A percentile compares a stretch with the other conserved stretches of the same genome.
Conservation (phyloP, 2,113 vertebrate species). For the Trachemys scripta region DNA sequence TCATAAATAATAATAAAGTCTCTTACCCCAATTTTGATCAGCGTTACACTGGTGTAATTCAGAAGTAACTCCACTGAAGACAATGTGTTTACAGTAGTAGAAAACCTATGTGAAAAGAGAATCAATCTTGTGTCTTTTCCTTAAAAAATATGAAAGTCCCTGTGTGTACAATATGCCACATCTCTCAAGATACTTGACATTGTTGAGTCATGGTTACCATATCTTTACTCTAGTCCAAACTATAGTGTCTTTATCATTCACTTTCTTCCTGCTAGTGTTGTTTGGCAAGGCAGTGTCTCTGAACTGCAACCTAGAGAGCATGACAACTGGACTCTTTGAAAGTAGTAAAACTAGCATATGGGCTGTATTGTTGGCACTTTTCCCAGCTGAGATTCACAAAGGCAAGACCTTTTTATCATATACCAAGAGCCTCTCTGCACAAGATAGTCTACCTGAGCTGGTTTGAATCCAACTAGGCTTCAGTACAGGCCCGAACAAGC, state of each 20-base stretch:
- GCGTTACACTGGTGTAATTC: not conserved
- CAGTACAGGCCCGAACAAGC: not conserved
- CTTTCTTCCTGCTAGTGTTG: not conserved
- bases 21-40: not conserved
- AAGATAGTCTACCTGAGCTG: not conserved
- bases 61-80: not conserved
- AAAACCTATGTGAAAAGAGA: not conserved
- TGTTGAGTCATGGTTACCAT: not conserved
- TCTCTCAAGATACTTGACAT: not conserved
- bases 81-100: not conserved
- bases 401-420: not conserved
- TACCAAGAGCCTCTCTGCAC: not conserved
- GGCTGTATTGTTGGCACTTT: not conserved
- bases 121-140: not conserved
- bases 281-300: not conserved
- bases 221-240: not conserved
- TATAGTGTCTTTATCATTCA: not conserved
- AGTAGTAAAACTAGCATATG: not conserved
- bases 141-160: not conserved
- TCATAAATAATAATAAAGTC: not conserved
- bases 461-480: not conserved
- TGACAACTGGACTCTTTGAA: not conserved
- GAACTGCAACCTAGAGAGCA: not conserved
- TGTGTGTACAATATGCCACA: rapidly evolving
- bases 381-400: not conserved